phyloP scores from a whole-genome alignment of 2,113 vertebrate genomes.

The Ptilorrhoa leucosticta region DNA sequence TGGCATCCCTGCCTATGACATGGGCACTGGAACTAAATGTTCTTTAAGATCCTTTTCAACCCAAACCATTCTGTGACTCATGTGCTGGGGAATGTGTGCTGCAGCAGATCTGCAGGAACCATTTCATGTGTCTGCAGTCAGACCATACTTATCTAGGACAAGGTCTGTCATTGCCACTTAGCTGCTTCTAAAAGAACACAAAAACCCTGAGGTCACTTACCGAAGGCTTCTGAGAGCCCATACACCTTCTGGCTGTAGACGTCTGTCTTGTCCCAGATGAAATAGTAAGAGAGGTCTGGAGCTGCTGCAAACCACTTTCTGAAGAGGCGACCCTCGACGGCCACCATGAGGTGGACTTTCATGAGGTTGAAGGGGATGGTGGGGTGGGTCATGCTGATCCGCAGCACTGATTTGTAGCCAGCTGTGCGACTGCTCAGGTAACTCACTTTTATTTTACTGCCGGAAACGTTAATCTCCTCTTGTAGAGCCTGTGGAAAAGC shows the following conservation, averaged over 20 bases:
- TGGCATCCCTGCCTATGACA: neutral
- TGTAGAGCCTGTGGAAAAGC: constrained; percentile 82
- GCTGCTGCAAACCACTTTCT: constrained; percentile 94
- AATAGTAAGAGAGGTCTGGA: constrained; percentile 90
- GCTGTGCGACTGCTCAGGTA: constrained; percentile 94
- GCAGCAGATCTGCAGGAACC: neutral
- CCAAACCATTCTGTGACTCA: neutral
- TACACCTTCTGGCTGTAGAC: constrained; percentile 98
- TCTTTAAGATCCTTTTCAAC: neutral
- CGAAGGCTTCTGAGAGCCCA: constrained; percentile 91
- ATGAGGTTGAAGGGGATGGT: constrained; percentile 96
- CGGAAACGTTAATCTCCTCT: constrained; percentile 87
- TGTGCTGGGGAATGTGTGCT: neutral
- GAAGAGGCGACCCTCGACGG: constrained; percentile 93
- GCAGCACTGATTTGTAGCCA: constrained; percentile 92
- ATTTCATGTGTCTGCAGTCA: neutral
- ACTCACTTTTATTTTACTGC: constrained; percentile 86
- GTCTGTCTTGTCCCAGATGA: constrained; percentile 97
- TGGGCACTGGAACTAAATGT: neutral
- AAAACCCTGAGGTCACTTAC: constrained; percentile 69
- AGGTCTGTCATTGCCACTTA: neutral
- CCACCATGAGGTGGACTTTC: constrained; percentile 98
- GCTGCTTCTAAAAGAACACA: neutral
- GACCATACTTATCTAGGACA: neutral
- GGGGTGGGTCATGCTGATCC: constrained; percentile 89